Conservation (phyloP, 2,797 vertebrate species). For the Lepus townsendii region DNA sequence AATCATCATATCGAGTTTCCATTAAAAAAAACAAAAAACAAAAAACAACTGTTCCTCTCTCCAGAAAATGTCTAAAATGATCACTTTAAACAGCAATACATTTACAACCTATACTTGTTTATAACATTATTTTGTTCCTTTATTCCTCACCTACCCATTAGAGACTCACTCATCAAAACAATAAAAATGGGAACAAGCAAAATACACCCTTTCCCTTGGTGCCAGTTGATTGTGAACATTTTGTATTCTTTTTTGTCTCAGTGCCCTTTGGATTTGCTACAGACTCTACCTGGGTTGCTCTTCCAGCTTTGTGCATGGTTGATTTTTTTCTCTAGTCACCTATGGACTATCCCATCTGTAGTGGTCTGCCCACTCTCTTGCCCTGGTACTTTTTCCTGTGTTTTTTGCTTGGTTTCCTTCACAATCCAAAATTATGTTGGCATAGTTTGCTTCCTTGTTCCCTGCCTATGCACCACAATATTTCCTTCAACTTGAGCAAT, state of each 20-base stretch:
- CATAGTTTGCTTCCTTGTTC: background rate
- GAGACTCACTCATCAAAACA: slow-evolving; percentile 4
- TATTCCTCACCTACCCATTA: slow-evolving; percentile 32
- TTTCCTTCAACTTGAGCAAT: background rate
- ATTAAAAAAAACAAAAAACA: background rate
- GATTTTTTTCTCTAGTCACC: background rate
- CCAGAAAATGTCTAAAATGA: slow-evolving; percentile 51
- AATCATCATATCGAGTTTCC: background rate
- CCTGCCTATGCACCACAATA: background rate
- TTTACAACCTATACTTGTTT: slow-evolving; percentile 30
- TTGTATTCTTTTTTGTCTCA: background rate
- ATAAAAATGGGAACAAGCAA: background rate
- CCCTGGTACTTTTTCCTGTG: background rate
- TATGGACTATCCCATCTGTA: background rate
- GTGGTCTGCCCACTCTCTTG: background rate
- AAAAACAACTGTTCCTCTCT: background rate
- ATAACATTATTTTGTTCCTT: slow-evolving; percentile 26
- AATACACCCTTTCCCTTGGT: background rate
- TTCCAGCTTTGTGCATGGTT: background rate
- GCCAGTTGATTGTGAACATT: background rate
- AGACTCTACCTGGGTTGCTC: background rate
- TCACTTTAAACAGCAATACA: background rate
- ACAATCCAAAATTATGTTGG: slow-evolving; percentile 19
- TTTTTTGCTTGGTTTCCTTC: background rate
- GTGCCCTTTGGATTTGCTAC: background rate